These are phyloP conservation scores for Numenius phaeopus DNA, from an alignment of 2,797 vertebrate species.

Conservation along the genomic window DNA sequence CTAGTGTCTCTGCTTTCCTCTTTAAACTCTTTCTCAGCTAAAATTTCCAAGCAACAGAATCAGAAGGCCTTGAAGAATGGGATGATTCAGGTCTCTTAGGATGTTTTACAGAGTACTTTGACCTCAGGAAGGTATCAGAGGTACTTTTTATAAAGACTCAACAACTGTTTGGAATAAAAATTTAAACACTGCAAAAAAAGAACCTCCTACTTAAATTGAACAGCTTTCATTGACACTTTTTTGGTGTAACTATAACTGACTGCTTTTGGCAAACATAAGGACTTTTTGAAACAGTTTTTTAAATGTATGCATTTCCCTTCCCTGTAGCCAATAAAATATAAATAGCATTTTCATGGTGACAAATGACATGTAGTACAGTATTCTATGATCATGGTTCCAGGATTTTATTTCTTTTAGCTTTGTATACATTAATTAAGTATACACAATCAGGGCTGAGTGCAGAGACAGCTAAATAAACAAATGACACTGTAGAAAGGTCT, in stretches of 20 bases:
- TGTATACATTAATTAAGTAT: constrained; percentile 87
- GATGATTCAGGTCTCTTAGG: constrained; percentile 78
- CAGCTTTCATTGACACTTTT: constrained; percentile 53
- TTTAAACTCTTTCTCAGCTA: constrained; percentile 82
- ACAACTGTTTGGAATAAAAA: constrained; percentile 78
- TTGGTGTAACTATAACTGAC: constrained; percentile 40
- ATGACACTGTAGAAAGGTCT: constrained; percentile 86
- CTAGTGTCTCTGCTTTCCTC: constrained; percentile 78
- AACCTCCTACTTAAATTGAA: constrained; percentile 49
- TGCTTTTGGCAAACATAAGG: constrained; percentile 39
- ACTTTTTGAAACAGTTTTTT: constrained; percentile 44
- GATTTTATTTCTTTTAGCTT: constrained; percentile 81
- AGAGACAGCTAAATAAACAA: constrained; percentile 88
- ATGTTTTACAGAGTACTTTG: constrained; percentile 82
- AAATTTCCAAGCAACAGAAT: constrained; percentile 79
- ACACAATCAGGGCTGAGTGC: constrained; percentile 83
- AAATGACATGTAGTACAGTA: constrained; percentile 69
- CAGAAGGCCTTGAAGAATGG: constrained; percentile 73
- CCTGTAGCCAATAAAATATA: constrained; percentile 61
- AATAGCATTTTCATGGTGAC: constrained; percentile 67
- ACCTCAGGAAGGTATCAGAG: constrained; percentile 77
- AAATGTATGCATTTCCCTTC: constrained; percentile 52
- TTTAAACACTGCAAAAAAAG: constrained; percentile 59
- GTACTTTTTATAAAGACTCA: constrained; percentile 76
- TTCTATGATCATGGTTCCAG: constrained; percentile 68